These are phyloP conservation scores for Macrophya alboannulata DNA, from an alignment of 2,888 invertebrate genomes.

Conservation along the genomic window DNA sequence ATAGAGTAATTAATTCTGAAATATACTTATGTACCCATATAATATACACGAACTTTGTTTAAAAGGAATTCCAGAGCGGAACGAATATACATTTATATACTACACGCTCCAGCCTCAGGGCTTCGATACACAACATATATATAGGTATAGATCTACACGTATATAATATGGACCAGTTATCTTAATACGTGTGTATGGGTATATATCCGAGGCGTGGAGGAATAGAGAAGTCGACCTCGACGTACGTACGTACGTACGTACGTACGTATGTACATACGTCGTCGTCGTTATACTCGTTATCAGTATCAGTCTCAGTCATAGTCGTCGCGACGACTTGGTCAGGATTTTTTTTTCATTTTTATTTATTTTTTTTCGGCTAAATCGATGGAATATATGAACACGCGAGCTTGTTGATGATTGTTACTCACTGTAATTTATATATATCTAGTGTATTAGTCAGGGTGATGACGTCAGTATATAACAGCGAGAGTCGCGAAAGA, in stretches of 20 bases:
- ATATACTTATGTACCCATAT: background rate
- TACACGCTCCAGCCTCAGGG: background rate
- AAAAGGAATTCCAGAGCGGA: background rate
- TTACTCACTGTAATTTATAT: conserved; percentile 23
- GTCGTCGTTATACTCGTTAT: conserved; percentile 2
- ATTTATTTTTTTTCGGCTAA: background rate
- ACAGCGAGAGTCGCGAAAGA: background rate
- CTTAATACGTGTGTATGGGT: background rate
- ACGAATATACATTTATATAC: background rate
- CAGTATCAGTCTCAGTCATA: background rate
- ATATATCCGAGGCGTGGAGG: background rate
- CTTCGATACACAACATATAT: background rate
- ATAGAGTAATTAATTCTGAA: background rate
- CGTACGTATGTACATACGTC: too few species aligned
- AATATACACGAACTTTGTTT: background rate
- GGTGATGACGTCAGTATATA: conserved; percentile 33
- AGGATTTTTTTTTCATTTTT: background rate
- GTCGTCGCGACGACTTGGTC: background rate
- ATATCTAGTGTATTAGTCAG: conserved; percentile 32
- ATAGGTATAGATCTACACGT: background rate
- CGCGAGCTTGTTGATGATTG: background rate
- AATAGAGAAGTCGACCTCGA: conserved; percentile 42
- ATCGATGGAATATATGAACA: conserved; percentile 8
- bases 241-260: too few species aligned
- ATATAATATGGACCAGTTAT: conserved; percentile 38